Conservation (phyloP, 2,888 invertebrate genomes). For the Pherbina coryleti region DNA sequence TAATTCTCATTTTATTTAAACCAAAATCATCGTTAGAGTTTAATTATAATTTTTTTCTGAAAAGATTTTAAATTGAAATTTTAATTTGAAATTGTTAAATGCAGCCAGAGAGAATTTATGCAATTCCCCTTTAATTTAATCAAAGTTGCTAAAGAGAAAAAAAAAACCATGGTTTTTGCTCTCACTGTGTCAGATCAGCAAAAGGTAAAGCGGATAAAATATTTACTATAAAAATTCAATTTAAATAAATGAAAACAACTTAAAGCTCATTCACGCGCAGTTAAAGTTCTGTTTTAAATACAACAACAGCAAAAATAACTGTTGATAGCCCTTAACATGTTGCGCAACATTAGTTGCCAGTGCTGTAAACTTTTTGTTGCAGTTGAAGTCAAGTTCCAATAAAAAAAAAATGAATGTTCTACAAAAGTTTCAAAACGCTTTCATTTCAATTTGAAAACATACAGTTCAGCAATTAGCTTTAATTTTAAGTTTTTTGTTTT, state of each 20-base stretch:
- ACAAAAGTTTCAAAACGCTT: conserved; percentile 5
- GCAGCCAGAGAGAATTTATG: too few species aligned
- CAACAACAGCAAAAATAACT: conserved; percentile 10
- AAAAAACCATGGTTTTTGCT: not conserved
- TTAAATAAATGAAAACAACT: conserved; percentile 10
- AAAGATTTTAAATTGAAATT: too few species aligned
- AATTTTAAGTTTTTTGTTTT: conserved; percentile 6
- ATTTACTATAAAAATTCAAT: too few species aligned
- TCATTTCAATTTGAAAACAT: not conserved
- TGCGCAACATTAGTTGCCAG: not conserved
- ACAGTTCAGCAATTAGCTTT: conserved; percentile 21
- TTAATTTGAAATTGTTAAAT: too few species aligned
- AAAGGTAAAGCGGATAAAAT: too few species aligned
- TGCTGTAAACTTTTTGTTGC: conserved; percentile 2
- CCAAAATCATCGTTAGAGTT: too few species aligned
- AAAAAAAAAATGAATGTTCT: not conserved
- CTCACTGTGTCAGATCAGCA: not conserved
- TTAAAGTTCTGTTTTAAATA: not conserved
- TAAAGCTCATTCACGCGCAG: conserved; percentile 11
- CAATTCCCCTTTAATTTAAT: not conserved
- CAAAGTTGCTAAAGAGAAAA: not conserved
- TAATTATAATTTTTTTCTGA: too few species aligned
- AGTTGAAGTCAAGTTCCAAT: not conserved
- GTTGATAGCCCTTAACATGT: not conserved
- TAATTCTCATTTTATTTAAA: too few species aligned